Conservation (phyloP, 2,888 invertebrate species). For the Andrena flavipes region DNA sequence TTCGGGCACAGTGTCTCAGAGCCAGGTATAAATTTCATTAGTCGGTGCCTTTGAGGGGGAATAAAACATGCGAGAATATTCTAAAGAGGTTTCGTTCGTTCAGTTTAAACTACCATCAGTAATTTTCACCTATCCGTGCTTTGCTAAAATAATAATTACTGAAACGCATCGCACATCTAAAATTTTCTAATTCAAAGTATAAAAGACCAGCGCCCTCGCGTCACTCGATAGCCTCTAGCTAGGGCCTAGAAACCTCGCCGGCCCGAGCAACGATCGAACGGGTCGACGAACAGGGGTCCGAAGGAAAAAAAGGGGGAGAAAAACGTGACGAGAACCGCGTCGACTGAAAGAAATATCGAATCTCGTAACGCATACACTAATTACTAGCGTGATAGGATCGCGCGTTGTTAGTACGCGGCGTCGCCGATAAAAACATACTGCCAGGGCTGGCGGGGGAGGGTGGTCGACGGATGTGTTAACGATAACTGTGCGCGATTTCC, state of each 20-base stretch:
- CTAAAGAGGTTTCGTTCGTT: too few species aligned
- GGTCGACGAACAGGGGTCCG: background rate
- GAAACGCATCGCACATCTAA: too few species aligned
- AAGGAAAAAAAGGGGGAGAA: background rate
- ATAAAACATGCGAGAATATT: too few species aligned
- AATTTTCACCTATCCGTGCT: too few species aligned
- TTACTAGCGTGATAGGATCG: slow-evolving; percentile 11
- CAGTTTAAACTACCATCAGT: too few species aligned
- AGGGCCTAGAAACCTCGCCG: background rate
- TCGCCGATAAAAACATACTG: slow-evolving; percentile 13
- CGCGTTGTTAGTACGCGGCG: background rate
- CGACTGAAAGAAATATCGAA: slow-evolving; percentile 21
- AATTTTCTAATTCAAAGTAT: background rate
- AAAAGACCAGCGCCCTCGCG: background rate
- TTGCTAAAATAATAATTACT: too few species aligned
- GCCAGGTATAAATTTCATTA: too few species aligned
- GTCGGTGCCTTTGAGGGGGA: too few species aligned
- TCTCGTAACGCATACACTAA: slow-evolving; percentile 22
- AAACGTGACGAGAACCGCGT: background rate
- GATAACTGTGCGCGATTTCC: slow-evolving; percentile 21
- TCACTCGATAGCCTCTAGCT: background rate
- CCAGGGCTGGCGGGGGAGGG: background rate
- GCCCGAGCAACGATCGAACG: too few species aligned
- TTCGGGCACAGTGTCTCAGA: background rate
- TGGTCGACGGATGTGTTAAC: background rate